A percentile compares a stretch with the other conserved stretches of the same genome.
phyloP scores from a whole-genome alignment of 2,113 vertebrate genomes.

The Loxodonta africana region DNA sequence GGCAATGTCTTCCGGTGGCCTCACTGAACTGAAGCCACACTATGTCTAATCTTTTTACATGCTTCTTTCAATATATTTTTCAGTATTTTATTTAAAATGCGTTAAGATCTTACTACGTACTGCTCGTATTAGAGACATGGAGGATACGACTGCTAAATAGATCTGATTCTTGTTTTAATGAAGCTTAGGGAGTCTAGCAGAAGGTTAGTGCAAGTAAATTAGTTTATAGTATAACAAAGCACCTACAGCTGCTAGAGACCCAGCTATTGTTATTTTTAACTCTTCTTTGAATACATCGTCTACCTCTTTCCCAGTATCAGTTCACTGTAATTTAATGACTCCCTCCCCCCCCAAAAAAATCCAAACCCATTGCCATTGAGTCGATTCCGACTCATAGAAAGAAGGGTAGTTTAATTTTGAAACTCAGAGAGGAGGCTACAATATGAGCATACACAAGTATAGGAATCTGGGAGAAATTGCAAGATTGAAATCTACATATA shows the following conservation, averaged over 20 bases:
- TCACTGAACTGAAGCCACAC: not conserved
- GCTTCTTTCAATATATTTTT: not conserved
- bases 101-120: not conserved
- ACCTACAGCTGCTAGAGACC: not conserved
- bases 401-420: not conserved
- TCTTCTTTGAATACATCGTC: not conserved
- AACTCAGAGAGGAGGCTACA: not conserved
- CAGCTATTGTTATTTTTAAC: not conserved
- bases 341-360: too few species aligned
- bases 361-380: too few species aligned
- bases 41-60: not conserved
- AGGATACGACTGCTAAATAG: not conserved
- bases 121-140: not conserved
- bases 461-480: not conserved
- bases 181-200: not conserved
- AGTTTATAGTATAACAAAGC: not conserved
- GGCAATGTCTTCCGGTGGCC: not conserved
- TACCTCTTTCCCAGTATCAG: not conserved
- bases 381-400: too few species aligned
- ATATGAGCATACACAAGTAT: not conserved
- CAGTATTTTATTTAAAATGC: not conserved
- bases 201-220: not conserved
- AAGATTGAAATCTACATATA: not conserved
- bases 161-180: not conserved
- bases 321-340: not conserved